phyloP scores from a whole-genome alignment of 2,113 vertebrate species.

The Lampris megalopsis region DNA sequence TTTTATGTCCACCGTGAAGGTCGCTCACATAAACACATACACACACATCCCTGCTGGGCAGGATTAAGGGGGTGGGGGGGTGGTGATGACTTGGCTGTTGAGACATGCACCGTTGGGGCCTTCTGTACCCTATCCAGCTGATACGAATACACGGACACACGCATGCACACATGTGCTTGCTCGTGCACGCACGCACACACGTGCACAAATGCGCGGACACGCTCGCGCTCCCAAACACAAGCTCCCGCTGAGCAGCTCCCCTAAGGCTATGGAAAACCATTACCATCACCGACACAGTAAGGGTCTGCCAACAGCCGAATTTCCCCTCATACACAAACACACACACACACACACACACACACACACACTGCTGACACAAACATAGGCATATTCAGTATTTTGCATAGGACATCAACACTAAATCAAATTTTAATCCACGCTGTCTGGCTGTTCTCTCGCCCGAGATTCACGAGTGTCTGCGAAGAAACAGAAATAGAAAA shows the following conservation, averaged over 20 bases:
- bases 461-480: slow-evolving; percentile 39
- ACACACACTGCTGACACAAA: slow-evolving; percentile 29
- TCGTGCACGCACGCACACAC: neutral
- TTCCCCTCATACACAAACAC: slow-evolving; percentile 49
- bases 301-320: slow-evolving; percentile 67
- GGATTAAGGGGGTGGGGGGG: slow-evolving; percentile 65
- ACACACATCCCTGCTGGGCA: slow-evolving; percentile 66
- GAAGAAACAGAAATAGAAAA: slow-evolving; percentile 37
- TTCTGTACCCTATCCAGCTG: slow-evolving; percentile 63
- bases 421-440: slow-evolving; percentile 5
- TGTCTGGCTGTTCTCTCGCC: slow-evolving; percentile 30
- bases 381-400: slow-evolving; percentile 29
- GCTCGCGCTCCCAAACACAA: slow-evolving; percentile 19
- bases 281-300: slow-evolving; percentile 72
- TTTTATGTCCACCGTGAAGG: slow-evolving; percentile 33
- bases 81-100: slow-evolving; percentile 74
- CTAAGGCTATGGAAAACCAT: slow-evolving; percentile 73
- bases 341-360: slow-evolving; percentile 30
- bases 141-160: slow-evolving; percentile 44
- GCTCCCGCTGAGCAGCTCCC: slow-evolving; percentile 67
- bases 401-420: slow-evolving; percentile 43
- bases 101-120: slow-evolving; percentile 63
- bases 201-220: neutral
- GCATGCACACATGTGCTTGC: neutral
- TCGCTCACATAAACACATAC: neutral